phyloP scores from a whole-genome alignment of 2,113 vertebrate genomes.

The Burhinus oedicnemus region DNA sequence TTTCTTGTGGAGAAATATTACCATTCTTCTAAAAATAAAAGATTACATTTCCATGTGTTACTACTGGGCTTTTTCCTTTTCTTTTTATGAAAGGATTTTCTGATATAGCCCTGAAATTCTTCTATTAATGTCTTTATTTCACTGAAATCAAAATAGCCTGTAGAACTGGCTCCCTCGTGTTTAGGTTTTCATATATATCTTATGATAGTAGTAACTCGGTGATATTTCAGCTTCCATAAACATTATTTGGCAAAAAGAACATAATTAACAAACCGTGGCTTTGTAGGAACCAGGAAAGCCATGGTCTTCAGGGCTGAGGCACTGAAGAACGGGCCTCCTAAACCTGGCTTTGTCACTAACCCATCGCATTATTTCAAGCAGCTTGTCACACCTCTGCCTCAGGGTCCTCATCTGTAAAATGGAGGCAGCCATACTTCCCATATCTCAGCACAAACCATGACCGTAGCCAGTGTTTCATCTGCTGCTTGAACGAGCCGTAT shows the following conservation, averaged over 20 bases:
- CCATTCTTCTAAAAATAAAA: conserved; percentile 36
- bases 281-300: neutral
- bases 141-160: neutral
- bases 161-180: neutral
- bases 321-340: neutral
- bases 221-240: neutral
- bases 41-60: neutral
- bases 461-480: neutral
- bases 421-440: accelerated
- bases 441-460: neutral
- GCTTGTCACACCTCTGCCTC: neutral
- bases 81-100: neutral
- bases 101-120: neutral
- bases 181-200: neutral
- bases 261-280: neutral
- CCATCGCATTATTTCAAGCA: neutral
- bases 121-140: conserved; percentile 5
- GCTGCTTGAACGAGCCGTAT: neutral
- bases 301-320: neutral
- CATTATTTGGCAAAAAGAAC: neutral
- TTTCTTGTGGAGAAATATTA: conserved; percentile 44
- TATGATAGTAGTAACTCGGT: neutral
- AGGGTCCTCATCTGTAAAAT: neutral
- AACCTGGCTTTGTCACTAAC: neutral
- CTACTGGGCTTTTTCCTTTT: neutral